Evolutionary conservation across 2,888 invertebrate species (phyloP), one percentile per base, ranked within the genome.

Genomic region (Cataglyphis rosenhaueri): DNA sequence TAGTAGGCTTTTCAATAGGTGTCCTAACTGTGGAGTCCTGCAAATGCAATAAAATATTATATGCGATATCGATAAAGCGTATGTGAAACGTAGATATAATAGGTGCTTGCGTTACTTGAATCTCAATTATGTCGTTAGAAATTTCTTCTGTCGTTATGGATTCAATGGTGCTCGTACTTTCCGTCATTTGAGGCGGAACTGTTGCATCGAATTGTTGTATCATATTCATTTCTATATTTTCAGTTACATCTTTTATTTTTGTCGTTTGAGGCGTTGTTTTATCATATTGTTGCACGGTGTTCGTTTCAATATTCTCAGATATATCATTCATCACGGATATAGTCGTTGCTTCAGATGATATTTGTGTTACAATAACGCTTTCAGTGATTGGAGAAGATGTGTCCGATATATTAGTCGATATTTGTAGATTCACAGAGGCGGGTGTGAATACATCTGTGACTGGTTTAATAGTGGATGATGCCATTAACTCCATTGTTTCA

Each of bases 61-160:
- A 85, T 9, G 89, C 88, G 29, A 88, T 85, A 44, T 89, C 89
- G 32, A 89, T 87, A 32, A 89, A 6, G n/a, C 82, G 84, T 4
- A 21, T 85, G 10, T 85, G 84, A n/a, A 74, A 41, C 8, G 88
- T 89, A 0, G 86, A 32, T 1, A 71, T 62, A 12, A 32, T 18
- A 18, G 78, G 65, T 44, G 38, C 1, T 0, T 74, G 79, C n/a
- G 88, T 87, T 0, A 85, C 82, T 29, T 65, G 85, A 4, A 9
- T 41, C 9, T 86, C 84, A n/a, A 82, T 55, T 41, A 84, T 55
- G 21, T 86, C 82, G 52, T 65, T 79, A 32, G 84, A 81, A 1
- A 81, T 71, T 0, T 75, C 52, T 32, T 86, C 88, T 0, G 89
- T 88, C 25, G 87, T 89, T 3, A 75, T 29, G 0, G 52, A 18